Conservation (phyloP, 2,888 invertebrate genomes). For the Drosophila nr. fundita region DNA sequence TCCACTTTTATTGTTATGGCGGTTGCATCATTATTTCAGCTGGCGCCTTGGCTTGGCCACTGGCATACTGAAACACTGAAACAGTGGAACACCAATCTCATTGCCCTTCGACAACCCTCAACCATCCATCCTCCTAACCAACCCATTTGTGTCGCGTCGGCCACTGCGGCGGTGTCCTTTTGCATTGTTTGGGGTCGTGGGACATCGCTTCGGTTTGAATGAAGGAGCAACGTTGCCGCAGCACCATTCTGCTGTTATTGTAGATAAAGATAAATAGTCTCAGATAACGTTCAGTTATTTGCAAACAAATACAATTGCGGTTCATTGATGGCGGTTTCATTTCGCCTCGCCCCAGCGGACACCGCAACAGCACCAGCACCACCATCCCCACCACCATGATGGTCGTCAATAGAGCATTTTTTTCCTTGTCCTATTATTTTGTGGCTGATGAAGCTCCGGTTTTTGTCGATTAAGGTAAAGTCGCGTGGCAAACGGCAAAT, state of each 20-base stretch:
- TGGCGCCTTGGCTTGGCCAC: conserved; percentile 66
- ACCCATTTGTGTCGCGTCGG: conserved; percentile 35
- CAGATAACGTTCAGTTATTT: conserved; percentile 80
- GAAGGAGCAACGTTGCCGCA: conserved; percentile 27
- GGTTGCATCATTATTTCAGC: conserved; percentile 77
- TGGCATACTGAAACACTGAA: conserved; percentile 18
- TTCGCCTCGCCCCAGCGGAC: conserved; percentile 41
- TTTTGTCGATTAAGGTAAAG: conserved; percentile 13
- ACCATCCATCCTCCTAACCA: background rate
- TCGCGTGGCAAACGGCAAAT: conserved; percentile 21
- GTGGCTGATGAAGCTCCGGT: conserved; percentile 42
- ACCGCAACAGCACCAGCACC: conserved; percentile 10
- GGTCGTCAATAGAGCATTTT: conserved; percentile 3
- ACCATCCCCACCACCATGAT: background rate
- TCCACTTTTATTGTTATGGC: conserved; percentile 73
- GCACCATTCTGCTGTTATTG: conserved; percentile 54
- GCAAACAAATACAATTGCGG: conserved; percentile 81
- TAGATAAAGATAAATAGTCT: conserved; percentile 79
- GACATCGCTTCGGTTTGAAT: conserved; percentile 22
- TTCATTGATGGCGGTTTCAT: conserved; percentile 78
- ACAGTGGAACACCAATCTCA: conserved; percentile 6
- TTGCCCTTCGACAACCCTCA: background rate
- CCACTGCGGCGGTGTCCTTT: conserved; percentile 57
- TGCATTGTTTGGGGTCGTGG: conserved; percentile 59
- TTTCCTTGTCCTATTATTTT: conserved; percentile 53